phyloP scores from a whole-genome alignment of 2,888 invertebrate species.

The Neocrepidodera transversa region DNA sequence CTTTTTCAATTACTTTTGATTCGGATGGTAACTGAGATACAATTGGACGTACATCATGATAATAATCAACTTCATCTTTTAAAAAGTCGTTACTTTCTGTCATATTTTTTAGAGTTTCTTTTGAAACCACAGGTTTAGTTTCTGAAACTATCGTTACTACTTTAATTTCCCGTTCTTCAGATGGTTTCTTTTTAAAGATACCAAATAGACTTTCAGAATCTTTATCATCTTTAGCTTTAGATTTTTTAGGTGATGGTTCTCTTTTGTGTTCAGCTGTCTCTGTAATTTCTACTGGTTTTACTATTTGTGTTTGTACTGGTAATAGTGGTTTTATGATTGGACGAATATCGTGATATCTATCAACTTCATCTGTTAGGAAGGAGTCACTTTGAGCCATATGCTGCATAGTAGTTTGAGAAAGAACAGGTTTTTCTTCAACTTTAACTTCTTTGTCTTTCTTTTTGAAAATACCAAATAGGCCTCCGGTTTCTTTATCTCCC shows the following conservation, averaged over 20 bases:
- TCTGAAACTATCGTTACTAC: background rate
- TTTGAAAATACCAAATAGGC: slow-evolving; percentile 41
- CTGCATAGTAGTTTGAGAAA: slow-evolving; percentile 2
- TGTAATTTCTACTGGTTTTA: background rate
- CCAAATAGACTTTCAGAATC: slow-evolving; percentile 38
- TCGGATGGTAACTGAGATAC: slow-evolving; percentile 5
- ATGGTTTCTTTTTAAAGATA: slow-evolving; percentile 37
- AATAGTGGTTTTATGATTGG: slow-evolving; percentile 6
- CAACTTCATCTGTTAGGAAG: slow-evolving; percentile 46
- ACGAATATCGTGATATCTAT: slow-evolving; percentile 38
- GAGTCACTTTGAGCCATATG: slow-evolving; percentile 15
- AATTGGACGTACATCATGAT: slow-evolving; percentile 39
- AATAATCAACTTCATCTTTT: slow-evolving; percentile 42
- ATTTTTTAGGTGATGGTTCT: slow-evolving; percentile 8
- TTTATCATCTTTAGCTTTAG: slow-evolving; percentile 25
- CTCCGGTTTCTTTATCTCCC: slow-evolving; percentile 31
- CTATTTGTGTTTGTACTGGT: background rate
- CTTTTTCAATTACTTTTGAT: background rate
- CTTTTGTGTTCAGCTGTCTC: slow-evolving; percentile 28
- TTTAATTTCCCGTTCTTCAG: slow-evolving; percentile 15
- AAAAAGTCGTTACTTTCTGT: slow-evolving; percentile 40
- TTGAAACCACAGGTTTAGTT: background rate
- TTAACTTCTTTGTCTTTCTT: slow-evolving; percentile 36
- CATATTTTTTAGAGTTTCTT: background rate
- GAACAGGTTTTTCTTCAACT: background rate